Evolutionary conservation across 2,113 vertebrate species (phyloP).

Genomic region (Mustela nigripes): DNA sequence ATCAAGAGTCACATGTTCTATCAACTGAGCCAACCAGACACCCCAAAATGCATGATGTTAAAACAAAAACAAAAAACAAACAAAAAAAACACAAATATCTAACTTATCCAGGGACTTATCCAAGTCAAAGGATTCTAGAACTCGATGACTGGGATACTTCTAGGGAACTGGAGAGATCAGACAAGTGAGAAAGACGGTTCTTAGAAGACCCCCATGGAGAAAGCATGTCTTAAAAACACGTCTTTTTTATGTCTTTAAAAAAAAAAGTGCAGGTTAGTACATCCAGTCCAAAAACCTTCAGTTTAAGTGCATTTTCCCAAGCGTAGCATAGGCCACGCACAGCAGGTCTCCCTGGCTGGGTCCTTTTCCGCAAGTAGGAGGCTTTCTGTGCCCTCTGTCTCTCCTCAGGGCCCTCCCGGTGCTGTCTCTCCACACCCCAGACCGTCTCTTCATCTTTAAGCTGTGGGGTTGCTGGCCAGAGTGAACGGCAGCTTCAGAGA

Average conservation of each 20-base stretch:
- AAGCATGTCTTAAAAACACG: not conserved
- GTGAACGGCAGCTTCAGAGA: not conserved
- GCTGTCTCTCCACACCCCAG: not conserved
- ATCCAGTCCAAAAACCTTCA: not conserved
- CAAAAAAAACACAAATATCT: not conserved
- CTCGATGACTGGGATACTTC: not conserved
- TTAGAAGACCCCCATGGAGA: not conserved
- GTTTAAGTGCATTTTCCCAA: not conserved
- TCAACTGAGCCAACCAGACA: not conserved
- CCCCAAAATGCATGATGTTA: not conserved
- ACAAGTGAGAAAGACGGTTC: not conserved
- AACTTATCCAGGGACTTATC: not conserved
- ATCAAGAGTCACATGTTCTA: not conserved
- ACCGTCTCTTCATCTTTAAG: not conserved
- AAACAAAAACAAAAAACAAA: not conserved
- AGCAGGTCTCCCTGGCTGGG: fast-evolving
- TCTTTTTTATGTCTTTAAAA: not conserved
- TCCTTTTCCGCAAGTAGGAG: fast-evolving
- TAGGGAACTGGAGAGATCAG: not conserved
- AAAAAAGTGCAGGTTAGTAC: not conserved
- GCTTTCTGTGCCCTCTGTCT: not conserved
- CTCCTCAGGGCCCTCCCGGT: not conserved
- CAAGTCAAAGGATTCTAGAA: not conserved
- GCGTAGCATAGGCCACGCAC: not conserved
- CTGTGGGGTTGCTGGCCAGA: fast-evolving